Percentiles rank a stretch among this genome's conserved stretches.
These are phyloP conservation scores for Eilema depressum DNA, from an alignment of 2,888 invertebrate genomes.

Conservation along the genomic window DNA sequence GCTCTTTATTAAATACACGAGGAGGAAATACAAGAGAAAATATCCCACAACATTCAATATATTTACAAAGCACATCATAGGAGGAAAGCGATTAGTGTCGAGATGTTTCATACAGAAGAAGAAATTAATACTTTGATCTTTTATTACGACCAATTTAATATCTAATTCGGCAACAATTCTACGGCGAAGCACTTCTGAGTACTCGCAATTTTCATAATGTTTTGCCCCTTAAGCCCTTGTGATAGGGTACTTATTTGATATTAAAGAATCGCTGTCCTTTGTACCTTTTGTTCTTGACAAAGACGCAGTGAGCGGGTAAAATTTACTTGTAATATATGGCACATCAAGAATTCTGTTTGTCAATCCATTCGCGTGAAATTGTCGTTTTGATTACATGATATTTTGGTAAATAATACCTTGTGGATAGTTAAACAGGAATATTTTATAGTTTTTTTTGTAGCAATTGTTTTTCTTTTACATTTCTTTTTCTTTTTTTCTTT, in stretches of 20 bases:
- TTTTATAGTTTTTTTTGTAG: no score
- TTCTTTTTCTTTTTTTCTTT: no score
- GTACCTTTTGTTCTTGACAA: slow-evolving; percentile 38
- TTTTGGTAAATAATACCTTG: slow-evolving; percentile 26
- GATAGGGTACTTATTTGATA: slow-evolving; percentile 51
- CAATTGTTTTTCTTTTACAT: no score
- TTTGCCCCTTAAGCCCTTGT: slow-evolving; percentile 28
- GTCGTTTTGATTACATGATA: slow-evolving; percentile 30
- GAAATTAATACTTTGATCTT: slow-evolving; percentile 43
- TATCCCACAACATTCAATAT: slow-evolving; percentile 22
- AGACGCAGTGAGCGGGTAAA: slow-evolving; percentile 37
- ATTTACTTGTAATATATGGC: slow-evolving; percentile 45
- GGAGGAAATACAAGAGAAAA: slow-evolving; percentile 13
- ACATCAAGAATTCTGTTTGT: slow-evolving; percentile 44
- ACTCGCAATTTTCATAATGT: slow-evolving; percentile 14
- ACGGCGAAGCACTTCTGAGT: slow-evolving; percentile 17
- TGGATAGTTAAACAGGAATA: not conserved
- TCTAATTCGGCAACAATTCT: slow-evolving; percentile 34
- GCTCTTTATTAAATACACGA: slow-evolving; percentile 27
- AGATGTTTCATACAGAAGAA: slow-evolving; percentile 20
- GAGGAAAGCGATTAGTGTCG: slow-evolving; percentile 27
- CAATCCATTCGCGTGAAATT: slow-evolving; percentile 31
- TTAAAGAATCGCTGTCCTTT: slow-evolving; percentile 49
- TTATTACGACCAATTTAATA: slow-evolving; percentile 39
- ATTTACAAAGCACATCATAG: slow-evolving; percentile 25